These are phyloP conservation scores for Cyclura pinguis DNA, from an alignment of 2,797 vertebrate species.

Conservation along the genomic window DNA sequence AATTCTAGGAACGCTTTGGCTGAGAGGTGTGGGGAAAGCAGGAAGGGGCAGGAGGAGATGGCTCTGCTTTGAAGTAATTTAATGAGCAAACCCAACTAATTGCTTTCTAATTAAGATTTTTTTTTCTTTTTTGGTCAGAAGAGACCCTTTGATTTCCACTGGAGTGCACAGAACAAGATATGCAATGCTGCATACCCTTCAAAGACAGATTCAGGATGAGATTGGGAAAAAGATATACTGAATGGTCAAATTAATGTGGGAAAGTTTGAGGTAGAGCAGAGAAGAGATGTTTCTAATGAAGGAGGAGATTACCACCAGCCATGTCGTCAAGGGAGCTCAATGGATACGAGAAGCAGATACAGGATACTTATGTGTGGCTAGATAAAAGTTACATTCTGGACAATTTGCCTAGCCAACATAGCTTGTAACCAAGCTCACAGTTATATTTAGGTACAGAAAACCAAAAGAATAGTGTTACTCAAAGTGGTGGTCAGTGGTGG, in stretches of 20 bases:
- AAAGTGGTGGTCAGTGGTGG: too few relatives aligned
- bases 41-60: constrained; percentile 47
- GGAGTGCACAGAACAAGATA: constrained; percentile 23
- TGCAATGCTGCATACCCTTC: not conserved
- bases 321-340: not conserved
- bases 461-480: not conserved
- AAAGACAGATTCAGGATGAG: constrained; percentile 1
- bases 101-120: constrained; percentile 76
- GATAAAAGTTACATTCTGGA: too few relatives aligned
- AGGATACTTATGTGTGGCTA: not conserved
- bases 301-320: not conserved
- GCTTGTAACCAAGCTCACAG: too few relatives aligned
- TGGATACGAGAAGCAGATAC: not conserved
- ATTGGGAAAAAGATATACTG: not conserved
- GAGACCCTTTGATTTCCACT: constrained; percentile 75
- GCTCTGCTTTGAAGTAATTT: constrained; percentile 74
- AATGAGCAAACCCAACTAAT: constrained; percentile 76
- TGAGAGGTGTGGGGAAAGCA: constrained; percentile 54
- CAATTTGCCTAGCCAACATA: too few relatives aligned
- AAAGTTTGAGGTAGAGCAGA: not conserved
- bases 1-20: constrained; percentile 51
- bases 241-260: constrained; percentile 8
- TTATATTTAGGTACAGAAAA: too few relatives aligned
- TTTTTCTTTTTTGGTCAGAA: constrained; percentile 70
- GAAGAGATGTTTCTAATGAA: accelerated